Percentiles rank a stretch among this genome's conserved stretches.
Evolutionary conservation across 2,113 vertebrate species (phyloP).

Genomic region (Equus quagga): DNA sequence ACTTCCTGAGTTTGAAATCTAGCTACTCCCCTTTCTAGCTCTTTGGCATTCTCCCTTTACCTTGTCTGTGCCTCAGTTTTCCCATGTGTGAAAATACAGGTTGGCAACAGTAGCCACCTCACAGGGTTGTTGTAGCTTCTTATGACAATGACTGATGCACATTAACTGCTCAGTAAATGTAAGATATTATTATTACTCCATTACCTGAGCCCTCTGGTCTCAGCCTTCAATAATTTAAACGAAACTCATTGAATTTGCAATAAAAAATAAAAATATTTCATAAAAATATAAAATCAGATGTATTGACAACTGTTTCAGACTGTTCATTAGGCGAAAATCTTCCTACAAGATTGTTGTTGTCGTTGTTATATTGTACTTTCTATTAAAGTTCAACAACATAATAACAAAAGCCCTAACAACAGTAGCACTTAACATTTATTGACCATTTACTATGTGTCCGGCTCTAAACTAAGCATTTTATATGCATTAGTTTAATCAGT

Average conservation of each 20-base stretch:
- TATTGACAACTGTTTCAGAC: neutral
- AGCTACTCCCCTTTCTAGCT: neutral
- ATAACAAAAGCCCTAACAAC: neutral
- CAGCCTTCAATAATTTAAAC: constrained; percentile 20
- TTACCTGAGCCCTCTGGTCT: neutral
- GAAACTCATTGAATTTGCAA: neutral
- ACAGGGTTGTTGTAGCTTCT: neutral
- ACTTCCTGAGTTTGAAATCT: neutral
- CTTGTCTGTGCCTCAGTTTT: neutral
- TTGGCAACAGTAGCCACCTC: neutral
- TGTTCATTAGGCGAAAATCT: neutral
- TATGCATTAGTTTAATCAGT: neutral
- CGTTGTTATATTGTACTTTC: neutral
- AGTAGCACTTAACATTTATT: neutral
- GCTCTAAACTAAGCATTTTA: neutral
- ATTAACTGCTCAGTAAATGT: neutral
- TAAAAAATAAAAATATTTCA: constrained; percentile 25
- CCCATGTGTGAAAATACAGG: neutral
- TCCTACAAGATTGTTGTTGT: neutral
- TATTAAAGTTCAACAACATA: neutral
- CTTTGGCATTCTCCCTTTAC: neutral
- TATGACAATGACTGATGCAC: neutral
- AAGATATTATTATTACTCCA: neutral
- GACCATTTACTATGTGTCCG: neutral
- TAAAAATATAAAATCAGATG: constrained; percentile 5